Conservation (phyloP, 2,888 invertebrate species). For the Penaeus monodon region DNA sequence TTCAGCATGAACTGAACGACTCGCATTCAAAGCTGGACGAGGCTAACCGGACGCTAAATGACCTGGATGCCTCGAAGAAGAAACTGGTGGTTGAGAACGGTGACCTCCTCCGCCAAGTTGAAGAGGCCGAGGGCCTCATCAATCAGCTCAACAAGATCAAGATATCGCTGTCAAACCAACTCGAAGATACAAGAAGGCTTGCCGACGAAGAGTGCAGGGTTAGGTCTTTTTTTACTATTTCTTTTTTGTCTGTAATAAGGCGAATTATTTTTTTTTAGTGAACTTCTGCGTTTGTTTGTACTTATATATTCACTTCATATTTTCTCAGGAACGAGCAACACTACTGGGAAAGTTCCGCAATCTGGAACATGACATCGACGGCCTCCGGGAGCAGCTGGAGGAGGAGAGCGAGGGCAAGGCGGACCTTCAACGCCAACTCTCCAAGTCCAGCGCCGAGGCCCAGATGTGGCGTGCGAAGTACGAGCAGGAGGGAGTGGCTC, state of each 20-base stretch:
- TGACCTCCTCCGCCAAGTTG: constrained; percentile 89
- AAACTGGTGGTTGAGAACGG: constrained; percentile 97
- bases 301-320: background rate
- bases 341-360: constrained; percentile 72
- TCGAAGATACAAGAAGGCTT: constrained; percentile 85
- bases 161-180: constrained; percentile 81
- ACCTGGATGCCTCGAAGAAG: constrained; percentile 97
- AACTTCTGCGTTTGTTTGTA: background rate
- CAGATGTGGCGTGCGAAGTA: constrained; percentile 98
- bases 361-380: constrained; percentile 74
- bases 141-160: constrained; percentile 69
- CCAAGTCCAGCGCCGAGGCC: constrained; percentile 97
- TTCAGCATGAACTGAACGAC: constrained; percentile 95
- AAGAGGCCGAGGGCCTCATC: constrained; percentile 92
- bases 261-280: background rate
- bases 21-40: constrained; percentile 96
- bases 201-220: constrained; percentile 82
- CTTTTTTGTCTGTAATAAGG: background rate
- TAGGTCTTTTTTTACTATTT: constrained; percentile 72
- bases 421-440: constrained; percentile 97
- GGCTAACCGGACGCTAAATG: constrained; percentile 94
- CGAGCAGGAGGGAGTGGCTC: constrained; percentile 95
- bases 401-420: constrained; percentile 99
- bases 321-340: constrained; percentile 68
- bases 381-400: constrained; percentile 97